phyloP scores from a whole-genome alignment of 2,888 invertebrate species.

The Xylota sylvarum region DNA sequence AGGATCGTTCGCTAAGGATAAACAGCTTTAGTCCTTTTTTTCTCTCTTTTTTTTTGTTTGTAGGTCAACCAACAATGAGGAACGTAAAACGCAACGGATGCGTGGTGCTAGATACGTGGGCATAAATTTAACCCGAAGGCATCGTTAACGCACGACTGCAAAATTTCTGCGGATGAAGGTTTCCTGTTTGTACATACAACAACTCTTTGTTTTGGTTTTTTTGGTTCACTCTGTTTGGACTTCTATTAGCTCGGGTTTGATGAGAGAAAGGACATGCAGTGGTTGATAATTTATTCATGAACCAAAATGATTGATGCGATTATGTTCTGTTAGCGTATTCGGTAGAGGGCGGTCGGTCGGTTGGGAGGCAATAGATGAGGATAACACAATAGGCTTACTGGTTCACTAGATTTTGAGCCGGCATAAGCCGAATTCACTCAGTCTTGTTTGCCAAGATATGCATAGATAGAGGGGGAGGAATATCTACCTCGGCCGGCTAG shows the following conservation, averaged over 20 bases:
- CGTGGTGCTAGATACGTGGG: slow-evolving; percentile 47
- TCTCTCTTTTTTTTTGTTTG: background rate
- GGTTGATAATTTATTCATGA: slow-evolving; percentile 58
- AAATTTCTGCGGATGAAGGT: slow-evolving; percentile 32
- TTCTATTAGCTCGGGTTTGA: slow-evolving; percentile 4
- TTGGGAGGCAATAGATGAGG: background rate
- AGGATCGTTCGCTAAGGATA: slow-evolving; percentile 1
- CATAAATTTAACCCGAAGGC: slow-evolving; percentile 44
- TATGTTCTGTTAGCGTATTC: slow-evolving; percentile 17
- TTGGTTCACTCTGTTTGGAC: background rate
- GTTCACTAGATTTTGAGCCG: slow-evolving; percentile 24
- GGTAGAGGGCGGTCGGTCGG: background rate
- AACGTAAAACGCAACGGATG: slow-evolving; percentile 38
- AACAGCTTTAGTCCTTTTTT: slow-evolving; percentile 30
- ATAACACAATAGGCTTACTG: slow-evolving; percentile 2
- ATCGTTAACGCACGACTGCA: slow-evolving; percentile 52
- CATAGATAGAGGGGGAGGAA: background rate
- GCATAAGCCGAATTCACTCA: background rate
- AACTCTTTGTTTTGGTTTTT: background rate
- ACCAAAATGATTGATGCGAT: slow-evolving; percentile 60
- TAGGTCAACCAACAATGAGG: slow-evolving; percentile 34
- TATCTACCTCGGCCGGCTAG: background rate
- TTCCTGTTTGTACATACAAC: no score
- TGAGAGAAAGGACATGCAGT: slow-evolving; percentile 46
- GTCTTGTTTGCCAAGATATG: background rate